phyloP scores from a whole-genome alignment of 1,140 invertebrate species.

The Apis dorsata region DNA sequence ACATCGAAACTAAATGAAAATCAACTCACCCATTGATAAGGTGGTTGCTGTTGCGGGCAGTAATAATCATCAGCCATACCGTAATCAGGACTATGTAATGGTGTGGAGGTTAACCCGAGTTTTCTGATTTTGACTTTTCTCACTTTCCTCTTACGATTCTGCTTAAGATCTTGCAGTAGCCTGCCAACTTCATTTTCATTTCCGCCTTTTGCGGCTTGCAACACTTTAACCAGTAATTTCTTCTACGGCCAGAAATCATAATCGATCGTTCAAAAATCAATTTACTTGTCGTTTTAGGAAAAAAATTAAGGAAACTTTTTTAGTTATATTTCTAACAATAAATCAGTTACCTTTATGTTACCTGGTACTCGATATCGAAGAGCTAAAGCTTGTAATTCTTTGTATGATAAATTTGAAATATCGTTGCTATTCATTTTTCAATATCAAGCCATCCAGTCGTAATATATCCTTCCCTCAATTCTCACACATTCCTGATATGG shows the following conservation, averaged over 20 bases:
- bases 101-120: slow-evolving; percentile 64
- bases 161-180: slow-evolving; percentile 67
- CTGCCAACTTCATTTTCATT: slow-evolving; percentile 65
- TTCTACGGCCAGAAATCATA: slow-evolving; percentile 63
- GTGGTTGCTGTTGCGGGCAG: slow-evolving; percentile 61
- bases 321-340: background rate
- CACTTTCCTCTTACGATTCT: slow-evolving; percentile 69
- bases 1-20: background rate
- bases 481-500: slow-evolving; percentile 45
- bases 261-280: slow-evolving; percentile 44
- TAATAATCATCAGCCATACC: slow-evolving; percentile 66
- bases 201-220: slow-evolving; percentile 66
- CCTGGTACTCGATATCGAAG: slow-evolving; percentile 69
- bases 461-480: slow-evolving; percentile 17
- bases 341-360: slow-evolving; percentile 73
- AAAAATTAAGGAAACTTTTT: background rate
- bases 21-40: slow-evolving; percentile 72
- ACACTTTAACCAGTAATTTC: slow-evolving; percentile 65
- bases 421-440: slow-evolving; percentile 69
- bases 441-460: background rate
- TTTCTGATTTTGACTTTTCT: slow-evolving; percentile 63
- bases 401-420: slow-evolving; percentile 71
- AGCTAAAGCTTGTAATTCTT: slow-evolving; percentile 73
- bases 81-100: slow-evolving; percentile 68
- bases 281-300: slow-evolving; percentile 7